Evolutionary conservation across 2,797 vertebrate genomes (phyloP).

Genomic region (Diplodus sargus): DNA sequence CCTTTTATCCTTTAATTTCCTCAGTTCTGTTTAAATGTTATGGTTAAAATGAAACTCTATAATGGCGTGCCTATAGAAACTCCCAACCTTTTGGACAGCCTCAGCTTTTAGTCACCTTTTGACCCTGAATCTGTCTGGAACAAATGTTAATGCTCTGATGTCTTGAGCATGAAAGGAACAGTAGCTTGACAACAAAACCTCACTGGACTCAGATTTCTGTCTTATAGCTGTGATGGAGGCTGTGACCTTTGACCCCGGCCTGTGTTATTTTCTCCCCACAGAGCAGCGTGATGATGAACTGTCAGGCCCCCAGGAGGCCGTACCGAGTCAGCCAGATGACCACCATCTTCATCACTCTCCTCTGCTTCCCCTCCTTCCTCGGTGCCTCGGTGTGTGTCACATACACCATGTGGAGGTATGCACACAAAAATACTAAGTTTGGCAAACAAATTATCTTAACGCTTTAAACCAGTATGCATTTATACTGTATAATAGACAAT

Average conservation of each 20-base stretch:
- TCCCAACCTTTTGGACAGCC: too few relatives aligned
- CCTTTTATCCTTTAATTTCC: neutral
- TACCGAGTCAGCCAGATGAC: conserved; percentile 94
- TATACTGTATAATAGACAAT: too few relatives aligned
- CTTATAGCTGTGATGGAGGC: neutral
- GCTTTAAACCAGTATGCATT: too few relatives aligned
- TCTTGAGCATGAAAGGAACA: neutral
- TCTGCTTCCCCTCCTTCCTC: conserved; percentile 94
- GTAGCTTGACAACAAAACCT: neutral
- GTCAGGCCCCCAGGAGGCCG: conserved; percentile 90
- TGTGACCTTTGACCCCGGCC: conserved; percentile 31
- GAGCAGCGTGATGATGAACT: conserved; percentile 95
- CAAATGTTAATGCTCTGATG: neutral
- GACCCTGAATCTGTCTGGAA: neutral
- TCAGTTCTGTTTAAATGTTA: neutral
- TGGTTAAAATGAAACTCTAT: neutral
- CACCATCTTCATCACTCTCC: conserved; percentile 92
- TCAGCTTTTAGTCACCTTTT: neutral
- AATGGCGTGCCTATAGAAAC: neutral
- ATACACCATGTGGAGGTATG: conserved; percentile 93
- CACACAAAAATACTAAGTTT: conserved; percentile 1
- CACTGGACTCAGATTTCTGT: neutral
- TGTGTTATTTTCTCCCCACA: conserved; percentile 64
- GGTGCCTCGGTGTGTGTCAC: conserved; percentile 89
- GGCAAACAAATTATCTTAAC: neutral